phyloP scores from a whole-genome alignment of 2,113 vertebrate species.

The Mirza zaza region DNA sequence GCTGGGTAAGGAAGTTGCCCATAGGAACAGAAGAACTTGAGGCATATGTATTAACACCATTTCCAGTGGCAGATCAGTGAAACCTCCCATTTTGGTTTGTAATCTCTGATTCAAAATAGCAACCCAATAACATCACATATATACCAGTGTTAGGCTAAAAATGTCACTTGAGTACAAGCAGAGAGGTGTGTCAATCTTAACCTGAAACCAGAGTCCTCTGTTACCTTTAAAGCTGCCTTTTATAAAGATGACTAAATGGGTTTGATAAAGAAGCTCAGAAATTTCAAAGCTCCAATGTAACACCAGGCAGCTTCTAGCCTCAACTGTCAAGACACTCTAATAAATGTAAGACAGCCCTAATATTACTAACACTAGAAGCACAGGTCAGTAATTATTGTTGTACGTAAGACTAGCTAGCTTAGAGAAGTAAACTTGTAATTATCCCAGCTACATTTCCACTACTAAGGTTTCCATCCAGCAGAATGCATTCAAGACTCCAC shows the following conservation, averaged over 20 bases:
- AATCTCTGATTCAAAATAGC: neutral
- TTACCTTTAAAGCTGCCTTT: constrained; percentile 35
- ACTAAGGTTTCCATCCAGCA: neutral
- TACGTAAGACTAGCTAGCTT: constrained; percentile 3
- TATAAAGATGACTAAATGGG: neutral
- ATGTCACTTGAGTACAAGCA: constrained; percentile 23
- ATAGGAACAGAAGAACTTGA: neutral
- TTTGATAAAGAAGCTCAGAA: constrained; percentile 38
- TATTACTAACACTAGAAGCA: constrained; percentile 44
- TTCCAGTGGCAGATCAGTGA: neutral
- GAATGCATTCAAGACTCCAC: constrained; percentile 39
- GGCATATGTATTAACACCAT: neutral
- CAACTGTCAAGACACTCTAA: constrained; percentile 35
- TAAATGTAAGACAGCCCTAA: constrained; percentile 57
- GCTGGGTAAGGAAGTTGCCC: neutral
- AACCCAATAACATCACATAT: constrained; percentile 26
- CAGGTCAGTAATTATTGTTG: constrained; percentile 31
- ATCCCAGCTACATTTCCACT: neutral
- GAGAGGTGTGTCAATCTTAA: constrained; percentile 18
- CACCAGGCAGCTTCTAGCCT: constrained; percentile 27
- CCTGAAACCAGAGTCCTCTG: constrained; percentile 45
- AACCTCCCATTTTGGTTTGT: constrained; percentile 1
- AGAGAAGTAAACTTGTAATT: neutral
- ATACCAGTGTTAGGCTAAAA: neutral
- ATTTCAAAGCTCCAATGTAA: neutral